phyloP scores from a whole-genome alignment of 2,888 invertebrate genomes.

The Rhamphomyia laevipes region DNA sequence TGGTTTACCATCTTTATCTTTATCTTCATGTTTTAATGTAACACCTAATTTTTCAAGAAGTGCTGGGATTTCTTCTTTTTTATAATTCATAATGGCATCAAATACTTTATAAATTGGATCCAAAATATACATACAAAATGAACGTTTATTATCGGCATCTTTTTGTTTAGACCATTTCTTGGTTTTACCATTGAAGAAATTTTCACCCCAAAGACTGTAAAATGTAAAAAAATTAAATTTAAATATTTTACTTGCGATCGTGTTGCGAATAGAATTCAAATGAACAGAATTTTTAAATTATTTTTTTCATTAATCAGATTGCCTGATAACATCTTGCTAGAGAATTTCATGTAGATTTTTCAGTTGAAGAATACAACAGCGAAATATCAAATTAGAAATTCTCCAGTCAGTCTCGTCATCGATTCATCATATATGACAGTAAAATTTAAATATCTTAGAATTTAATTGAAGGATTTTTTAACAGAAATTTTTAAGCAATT shows the following conservation, averaged over 20 bases:
- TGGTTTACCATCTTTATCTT: slow-evolving; percentile 92
- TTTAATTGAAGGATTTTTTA: no score
- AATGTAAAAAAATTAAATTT: slow-evolving; percentile 22
- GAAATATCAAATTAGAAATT: no score
- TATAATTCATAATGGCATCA: slow-evolving; percentile 76
- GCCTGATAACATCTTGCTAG: no score
- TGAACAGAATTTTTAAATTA: neutral
- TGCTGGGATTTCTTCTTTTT: slow-evolving; percentile 83
- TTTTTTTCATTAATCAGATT: no score
- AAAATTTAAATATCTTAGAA: no score
- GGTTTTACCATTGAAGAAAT: slow-evolving; percentile 93
- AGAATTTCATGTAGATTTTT: no score
- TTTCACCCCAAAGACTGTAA: slow-evolving; percentile 86
- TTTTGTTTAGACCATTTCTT: slow-evolving; percentile 97
- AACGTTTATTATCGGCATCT: slow-evolving; percentile 85
- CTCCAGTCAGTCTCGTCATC: no score
- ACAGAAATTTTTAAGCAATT: no score
- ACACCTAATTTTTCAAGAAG: slow-evolving; percentile 87
- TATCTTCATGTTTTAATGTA: slow-evolving; percentile 85
- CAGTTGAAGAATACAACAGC: no score
- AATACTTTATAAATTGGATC: slow-evolving; percentile 97
- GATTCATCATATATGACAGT: no score
- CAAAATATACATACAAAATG: slow-evolving; percentile 97
- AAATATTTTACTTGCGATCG: no score
- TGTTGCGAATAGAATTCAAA: no score